phyloP scores from a whole-genome alignment of 2,113 vertebrate species.

The Oceanites oceanicus region DNA sequence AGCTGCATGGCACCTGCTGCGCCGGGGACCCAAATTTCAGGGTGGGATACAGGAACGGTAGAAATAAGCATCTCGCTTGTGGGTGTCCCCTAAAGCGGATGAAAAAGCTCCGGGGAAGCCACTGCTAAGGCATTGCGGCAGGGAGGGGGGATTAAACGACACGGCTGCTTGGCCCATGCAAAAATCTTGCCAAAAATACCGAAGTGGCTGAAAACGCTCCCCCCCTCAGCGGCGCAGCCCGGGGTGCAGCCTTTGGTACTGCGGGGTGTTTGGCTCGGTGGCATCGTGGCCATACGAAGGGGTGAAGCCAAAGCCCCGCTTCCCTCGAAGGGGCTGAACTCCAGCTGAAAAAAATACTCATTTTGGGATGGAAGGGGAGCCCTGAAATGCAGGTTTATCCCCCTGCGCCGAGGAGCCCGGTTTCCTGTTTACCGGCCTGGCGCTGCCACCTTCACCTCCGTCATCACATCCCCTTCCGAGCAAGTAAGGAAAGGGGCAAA shows the following conservation, averaged over 20 bases:
- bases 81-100: not conserved
- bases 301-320: fast-evolving
- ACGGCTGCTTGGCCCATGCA: not conserved
- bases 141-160: not conserved
- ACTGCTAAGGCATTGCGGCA: fast-evolving
- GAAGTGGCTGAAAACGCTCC: not conserved
- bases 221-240: not conserved
- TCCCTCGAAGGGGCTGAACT: fast-evolving
- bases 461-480: slow-evolving; percentile 72
- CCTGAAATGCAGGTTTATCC: not conserved
- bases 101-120: not conserved
- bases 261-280: fast-evolving
- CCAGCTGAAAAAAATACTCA: fast-evolving
- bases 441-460: slow-evolving; percentile 32
- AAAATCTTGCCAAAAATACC: not conserved
- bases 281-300: fast-evolving
- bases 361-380: not conserved
- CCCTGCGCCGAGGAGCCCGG: not conserved
- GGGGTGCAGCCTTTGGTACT: not conserved
- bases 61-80: fast-evolving
- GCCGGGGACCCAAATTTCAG: fast-evolving
- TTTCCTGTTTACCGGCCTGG: slow-evolving; percentile 74
- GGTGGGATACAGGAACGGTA: not conserved
- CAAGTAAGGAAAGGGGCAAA: not conserved
- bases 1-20: not conserved